Conservation (phyloP, 2,113 vertebrate species). For the Eulemur macaco region DNA sequence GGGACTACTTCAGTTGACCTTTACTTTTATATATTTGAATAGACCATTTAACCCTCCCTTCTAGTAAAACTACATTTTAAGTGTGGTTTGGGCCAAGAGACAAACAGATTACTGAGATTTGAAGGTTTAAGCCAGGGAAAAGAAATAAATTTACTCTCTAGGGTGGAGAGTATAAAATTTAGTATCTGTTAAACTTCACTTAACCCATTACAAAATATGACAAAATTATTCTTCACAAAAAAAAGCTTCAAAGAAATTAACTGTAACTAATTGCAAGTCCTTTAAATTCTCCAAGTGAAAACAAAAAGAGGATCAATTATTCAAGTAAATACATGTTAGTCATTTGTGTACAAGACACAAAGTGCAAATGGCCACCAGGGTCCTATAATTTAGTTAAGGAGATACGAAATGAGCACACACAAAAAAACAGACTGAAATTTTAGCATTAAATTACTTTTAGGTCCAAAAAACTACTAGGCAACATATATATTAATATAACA, state of each 20-base stretch:
- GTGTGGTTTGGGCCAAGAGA: neutral
- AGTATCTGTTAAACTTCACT: conserved; percentile 34
- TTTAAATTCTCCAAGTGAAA: conserved; percentile 43
- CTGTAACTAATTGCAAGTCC: neutral
- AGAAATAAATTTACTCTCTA: conserved; percentile 11
- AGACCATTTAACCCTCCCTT: neutral
- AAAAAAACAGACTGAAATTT: neutral
- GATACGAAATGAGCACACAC: neutral
- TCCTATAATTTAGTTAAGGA: conserved; percentile 5
- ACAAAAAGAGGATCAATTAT: conserved; percentile 29
- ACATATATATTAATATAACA: neutral
- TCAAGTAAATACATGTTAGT: neutral
- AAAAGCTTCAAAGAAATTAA: conserved; percentile 9
- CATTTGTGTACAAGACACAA: neutral
- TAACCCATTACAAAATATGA: neutral
- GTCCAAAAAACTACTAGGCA: neutral
- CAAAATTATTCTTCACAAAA: conserved; percentile 15
- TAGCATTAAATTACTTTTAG: conserved; percentile 13
- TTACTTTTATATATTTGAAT: neutral
- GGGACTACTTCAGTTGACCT: neutral
- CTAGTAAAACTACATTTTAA: neutral
- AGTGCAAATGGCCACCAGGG: neutral
- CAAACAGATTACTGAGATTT: neutral
- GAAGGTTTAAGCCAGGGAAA: neutral
- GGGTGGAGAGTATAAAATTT: conserved; percentile 25